These are phyloP conservation scores for Neoascia interrupta DNA, from an alignment of 2,888 invertebrate species.

Conservation along the genomic window DNA sequence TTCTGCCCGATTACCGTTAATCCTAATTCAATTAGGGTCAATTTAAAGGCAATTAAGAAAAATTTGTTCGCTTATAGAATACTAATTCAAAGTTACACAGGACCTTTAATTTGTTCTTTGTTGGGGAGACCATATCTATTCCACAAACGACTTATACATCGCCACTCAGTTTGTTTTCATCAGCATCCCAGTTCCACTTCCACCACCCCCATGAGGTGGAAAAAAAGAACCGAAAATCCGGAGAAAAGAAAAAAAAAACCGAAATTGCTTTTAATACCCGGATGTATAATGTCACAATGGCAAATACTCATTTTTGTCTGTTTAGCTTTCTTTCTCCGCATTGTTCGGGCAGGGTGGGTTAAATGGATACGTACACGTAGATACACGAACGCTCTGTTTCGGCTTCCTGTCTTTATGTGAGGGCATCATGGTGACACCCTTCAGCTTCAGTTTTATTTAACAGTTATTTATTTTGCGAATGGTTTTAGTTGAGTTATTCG, in stretches of 20 bases:
- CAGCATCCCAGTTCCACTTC: not conserved
- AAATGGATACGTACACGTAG: slow-evolving; percentile 29
- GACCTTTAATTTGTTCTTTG: slow-evolving; percentile 37
- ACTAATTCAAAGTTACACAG: slow-evolving; percentile 35
- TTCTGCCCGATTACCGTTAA: not conserved
- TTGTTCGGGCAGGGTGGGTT: slow-evolving; percentile 21
- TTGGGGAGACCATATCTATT: slow-evolving; percentile 3
- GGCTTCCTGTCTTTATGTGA: slow-evolving; percentile 38
- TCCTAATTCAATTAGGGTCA: slow-evolving; percentile 33
- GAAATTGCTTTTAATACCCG: slow-evolving; percentile 67
- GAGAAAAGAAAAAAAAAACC: slow-evolving; percentile 26
- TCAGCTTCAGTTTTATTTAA: slow-evolving; percentile 64
- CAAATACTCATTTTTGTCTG: slow-evolving; percentile 64
- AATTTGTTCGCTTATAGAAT: slow-evolving; percentile 31
- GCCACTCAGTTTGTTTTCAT: slow-evolving; percentile 2
- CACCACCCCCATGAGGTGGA: not conserved
- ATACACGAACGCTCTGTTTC: slow-evolving; percentile 23
- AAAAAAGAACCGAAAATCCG: slow-evolving; percentile 3
- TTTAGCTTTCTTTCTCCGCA: slow-evolving; percentile 42
- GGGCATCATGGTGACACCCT: slow-evolving; percentile 61
- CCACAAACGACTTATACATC: not conserved
- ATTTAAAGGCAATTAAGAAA: slow-evolving; percentile 34
- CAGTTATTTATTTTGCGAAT: slow-evolving; percentile 63
- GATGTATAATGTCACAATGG: slow-evolving; percentile 69
- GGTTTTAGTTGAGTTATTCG: slow-evolving; percentile 54